Conservation (phyloP, 2,888 invertebrate species). For the Diachrysia chrysitis region DNA sequence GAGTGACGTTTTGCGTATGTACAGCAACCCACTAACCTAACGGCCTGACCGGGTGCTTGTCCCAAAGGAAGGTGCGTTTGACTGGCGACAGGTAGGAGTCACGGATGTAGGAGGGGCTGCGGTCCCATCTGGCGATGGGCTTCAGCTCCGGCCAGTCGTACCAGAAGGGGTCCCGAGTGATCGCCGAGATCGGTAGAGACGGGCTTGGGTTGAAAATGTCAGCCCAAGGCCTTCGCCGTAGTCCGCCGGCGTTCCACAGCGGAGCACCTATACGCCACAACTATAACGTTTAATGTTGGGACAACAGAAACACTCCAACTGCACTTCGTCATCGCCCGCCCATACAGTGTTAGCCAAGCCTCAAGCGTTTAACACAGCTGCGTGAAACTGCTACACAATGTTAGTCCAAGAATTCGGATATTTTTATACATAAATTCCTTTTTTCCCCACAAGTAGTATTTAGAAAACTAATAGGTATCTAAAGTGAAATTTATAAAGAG, state of each 20-base stretch:
- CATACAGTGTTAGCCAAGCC: constrained; percentile 65
- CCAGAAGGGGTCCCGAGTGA: constrained; percentile 97
- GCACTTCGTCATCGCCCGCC: constrained; percentile 81
- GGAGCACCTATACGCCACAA: constrained; percentile 90
- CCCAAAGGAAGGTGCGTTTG: constrained; percentile 97
- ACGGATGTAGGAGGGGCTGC: constrained; percentile 93
- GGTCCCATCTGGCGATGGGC: constrained; percentile 93
- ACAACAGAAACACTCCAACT: constrained; percentile 75
- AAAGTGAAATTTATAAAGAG: background rate
- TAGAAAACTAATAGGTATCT: too few relatives aligned
- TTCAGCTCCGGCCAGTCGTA: constrained; percentile 94
- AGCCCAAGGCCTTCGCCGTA: constrained; percentile 89
- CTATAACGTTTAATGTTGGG: constrained; percentile 73
- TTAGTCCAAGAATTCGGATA: constrained; percentile 38
- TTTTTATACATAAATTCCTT: background rate
- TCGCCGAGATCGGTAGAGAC: constrained; percentile 93
- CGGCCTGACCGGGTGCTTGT: constrained; percentile 96
- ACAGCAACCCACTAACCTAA: constrained; percentile 93
- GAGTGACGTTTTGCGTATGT: constrained; percentile 71
- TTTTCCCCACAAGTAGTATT: too few relatives aligned
- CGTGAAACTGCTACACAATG: constrained; percentile 29
- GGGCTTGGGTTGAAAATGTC: constrained; percentile 95
- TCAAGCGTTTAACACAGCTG: constrained; percentile 60
- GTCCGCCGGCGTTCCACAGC: constrained; percentile 92
- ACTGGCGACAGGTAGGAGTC: constrained; percentile 97